Conservation (phyloP, 2,113 vertebrate species). For the Gorsachius goisagi region DNA sequence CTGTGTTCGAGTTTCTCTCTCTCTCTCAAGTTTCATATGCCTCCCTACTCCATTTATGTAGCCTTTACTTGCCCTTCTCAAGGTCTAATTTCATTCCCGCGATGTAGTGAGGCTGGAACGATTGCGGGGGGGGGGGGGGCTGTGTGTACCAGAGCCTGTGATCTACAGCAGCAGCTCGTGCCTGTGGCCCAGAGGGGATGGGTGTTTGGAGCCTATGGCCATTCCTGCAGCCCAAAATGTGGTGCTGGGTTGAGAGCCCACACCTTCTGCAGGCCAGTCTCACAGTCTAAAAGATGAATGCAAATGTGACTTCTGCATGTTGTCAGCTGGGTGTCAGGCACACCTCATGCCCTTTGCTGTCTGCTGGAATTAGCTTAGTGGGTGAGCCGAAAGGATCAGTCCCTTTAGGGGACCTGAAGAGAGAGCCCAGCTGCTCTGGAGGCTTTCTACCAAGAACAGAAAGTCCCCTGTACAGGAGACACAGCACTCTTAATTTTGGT, state of each 20-base stretch:
- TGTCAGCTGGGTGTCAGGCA: not conserved
- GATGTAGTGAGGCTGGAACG: not conserved
- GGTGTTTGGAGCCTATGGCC: accelerated
- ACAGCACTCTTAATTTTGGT: not conserved
- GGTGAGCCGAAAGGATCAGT: not conserved
- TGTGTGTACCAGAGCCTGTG: not conserved
- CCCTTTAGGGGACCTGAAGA: not conserved
- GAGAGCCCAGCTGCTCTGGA: not conserved
- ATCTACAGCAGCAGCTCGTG: not conserved
- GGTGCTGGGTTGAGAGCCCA: not conserved
- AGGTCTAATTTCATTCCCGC: not conserved
- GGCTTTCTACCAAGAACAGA: not conserved
- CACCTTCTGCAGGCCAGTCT: not conserved
- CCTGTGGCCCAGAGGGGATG: not conserved
- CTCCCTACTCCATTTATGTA: not conserved
- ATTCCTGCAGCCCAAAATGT: accelerated
- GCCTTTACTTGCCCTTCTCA: conserved; percentile 38
- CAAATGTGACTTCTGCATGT: not conserved
- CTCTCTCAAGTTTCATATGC: conserved; percentile 17
- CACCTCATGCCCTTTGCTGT: not conserved
- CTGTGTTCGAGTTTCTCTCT: not conserved
- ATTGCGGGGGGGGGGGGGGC: not conserved
- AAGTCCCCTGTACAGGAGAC: not conserved
- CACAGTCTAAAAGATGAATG: not conserved
- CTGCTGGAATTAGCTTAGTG: not conserved